Conservation (phyloP, 2,888 invertebrate genomes). For the Crematogaster levior region DNA sequence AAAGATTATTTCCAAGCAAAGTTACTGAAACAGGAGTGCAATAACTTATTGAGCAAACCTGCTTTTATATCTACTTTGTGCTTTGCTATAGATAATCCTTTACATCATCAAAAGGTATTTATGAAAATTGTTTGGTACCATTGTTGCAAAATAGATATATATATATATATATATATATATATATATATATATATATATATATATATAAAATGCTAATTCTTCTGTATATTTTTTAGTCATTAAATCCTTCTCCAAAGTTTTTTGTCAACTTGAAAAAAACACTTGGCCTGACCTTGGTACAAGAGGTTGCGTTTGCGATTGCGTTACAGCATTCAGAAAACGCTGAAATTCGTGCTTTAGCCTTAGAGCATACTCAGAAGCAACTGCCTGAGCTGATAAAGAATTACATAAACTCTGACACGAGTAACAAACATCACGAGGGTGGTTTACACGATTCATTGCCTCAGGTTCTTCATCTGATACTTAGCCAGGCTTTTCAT, state of each 20-base stretch:
- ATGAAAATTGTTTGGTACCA: neutral
- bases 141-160: too few species aligned
- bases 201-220: too few species aligned
- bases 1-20: conserved; percentile 89
- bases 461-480: conserved; percentile 94
- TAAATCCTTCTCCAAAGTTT: conserved; percentile 93
- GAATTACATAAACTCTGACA: conserved; percentile 93
- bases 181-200: too few species aligned
- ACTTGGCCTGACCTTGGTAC: conserved; percentile 94
- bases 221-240: conserved; percentile 87
- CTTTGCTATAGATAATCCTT: conserved; percentile 94
- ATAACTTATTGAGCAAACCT: conserved; percentile 93
- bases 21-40: conserved; percentile 92
- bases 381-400: conserved; percentile 94
- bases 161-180: too few species aligned
- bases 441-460: conserved; percentile 96
- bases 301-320: conserved; percentile 96
- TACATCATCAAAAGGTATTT: conserved; percentile 90
- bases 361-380: conserved; percentile 92
- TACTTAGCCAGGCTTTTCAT: conserved; percentile 89
- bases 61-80: conserved; percentile 95
- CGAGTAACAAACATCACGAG: conserved; percentile 90
- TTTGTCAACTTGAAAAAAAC: conserved; percentile 94
- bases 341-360: conserved; percentile 90
- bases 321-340: conserved; percentile 93